Evolutionary conservation across 2,888 invertebrate genomes (phyloP).

Genomic region (Limnephilus rhombicus): DNA sequence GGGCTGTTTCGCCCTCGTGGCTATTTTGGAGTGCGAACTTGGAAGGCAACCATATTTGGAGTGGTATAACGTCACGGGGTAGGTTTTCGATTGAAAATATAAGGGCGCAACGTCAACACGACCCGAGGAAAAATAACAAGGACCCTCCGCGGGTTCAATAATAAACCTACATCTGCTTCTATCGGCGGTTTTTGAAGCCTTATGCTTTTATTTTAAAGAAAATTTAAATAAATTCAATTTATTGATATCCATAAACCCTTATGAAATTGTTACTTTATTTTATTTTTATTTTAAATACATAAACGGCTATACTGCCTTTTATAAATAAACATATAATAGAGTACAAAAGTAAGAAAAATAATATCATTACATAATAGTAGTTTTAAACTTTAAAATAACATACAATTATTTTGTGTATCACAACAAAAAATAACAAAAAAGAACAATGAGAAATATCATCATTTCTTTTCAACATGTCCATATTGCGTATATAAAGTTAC

Average conservation of each 20-base stretch:
- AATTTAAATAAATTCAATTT: not conserved
- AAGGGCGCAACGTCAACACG: conserved; percentile 37
- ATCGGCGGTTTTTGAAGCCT: not conserved
- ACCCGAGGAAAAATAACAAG: conserved; percentile 19
- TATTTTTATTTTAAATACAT: no score
- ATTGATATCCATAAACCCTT: not conserved
- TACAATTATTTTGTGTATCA: no score
- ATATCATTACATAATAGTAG: no score
- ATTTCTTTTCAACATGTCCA: no score
- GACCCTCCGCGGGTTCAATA: not conserved
- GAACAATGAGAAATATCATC: no score
- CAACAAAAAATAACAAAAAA: no score
- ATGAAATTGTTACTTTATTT: no score
- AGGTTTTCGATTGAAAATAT: conserved; percentile 37
- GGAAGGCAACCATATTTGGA: conserved; percentile 29
- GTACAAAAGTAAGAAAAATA: no score
- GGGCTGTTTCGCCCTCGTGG: conserved; percentile 9
- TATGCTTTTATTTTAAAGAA: not conserved
- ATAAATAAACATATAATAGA: no score
- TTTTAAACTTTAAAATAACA: no score
- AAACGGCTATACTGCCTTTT: no score
- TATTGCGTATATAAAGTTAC: no score
- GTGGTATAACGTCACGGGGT: conserved; percentile 28
- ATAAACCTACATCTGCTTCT: not conserved
- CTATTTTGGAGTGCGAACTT: conserved; percentile 40